phyloP scores from a whole-genome alignment of 2,113 vertebrate genomes.

The Pachycephala philippinensis region DNA sequence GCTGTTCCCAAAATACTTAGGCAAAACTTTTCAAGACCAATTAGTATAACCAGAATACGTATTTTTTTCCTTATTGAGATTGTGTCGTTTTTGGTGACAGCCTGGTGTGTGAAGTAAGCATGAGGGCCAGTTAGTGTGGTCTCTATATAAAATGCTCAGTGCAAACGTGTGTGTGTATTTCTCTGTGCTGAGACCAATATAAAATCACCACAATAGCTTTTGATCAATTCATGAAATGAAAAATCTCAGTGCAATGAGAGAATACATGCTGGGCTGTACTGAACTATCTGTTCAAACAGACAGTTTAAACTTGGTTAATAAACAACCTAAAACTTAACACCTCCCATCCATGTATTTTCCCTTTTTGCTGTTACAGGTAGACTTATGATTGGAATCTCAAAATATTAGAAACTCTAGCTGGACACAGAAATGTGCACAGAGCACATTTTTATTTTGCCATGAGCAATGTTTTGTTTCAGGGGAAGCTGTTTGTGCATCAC shows the following conservation, averaged over 20 bases:
- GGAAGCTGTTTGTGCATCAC: not conserved
- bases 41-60: not conserved
- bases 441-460: not conserved
- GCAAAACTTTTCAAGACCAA: not conserved
- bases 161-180: not conserved
- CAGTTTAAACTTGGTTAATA: not conserved
- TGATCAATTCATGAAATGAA: not conserved
- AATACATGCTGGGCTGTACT: not conserved
- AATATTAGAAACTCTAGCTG: not conserved
- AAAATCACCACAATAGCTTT: not conserved
- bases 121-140: not conserved
- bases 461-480: not conserved
- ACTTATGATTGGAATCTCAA: not conserved
- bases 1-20: not conserved
- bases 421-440: not conserved
- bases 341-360: not conserved
- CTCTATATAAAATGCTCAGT: not conserved
- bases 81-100: not conserved
- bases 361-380: not conserved
- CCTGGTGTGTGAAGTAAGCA: not conserved
- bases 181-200: not conserved
- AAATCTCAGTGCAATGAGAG: not conserved
- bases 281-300: not conserved
- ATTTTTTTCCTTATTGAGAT: not conserved
- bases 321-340: not conserved